Evolutionary conservation across 2,888 invertebrate species (phyloP).

Genomic region (Protophormia terraenovae): DNA sequence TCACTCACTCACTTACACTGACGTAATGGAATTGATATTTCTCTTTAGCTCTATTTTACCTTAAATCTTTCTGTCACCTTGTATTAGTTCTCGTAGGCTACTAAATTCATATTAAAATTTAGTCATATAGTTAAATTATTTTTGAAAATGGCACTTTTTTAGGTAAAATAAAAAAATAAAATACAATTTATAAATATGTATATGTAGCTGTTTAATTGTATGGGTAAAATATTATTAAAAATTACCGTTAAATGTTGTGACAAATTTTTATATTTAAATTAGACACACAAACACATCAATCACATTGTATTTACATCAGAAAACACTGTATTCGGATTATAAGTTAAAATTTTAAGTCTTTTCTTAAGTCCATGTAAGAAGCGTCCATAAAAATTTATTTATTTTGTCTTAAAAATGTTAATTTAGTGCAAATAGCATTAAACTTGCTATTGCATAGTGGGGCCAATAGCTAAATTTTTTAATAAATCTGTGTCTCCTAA

Average conservation of each 20-base stretch:
- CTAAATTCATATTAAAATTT: background rate
- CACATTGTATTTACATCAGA: too few species aligned
- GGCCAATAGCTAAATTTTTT: too few species aligned
- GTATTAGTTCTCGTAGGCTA: background rate
- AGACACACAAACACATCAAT: background rate
- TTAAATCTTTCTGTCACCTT: background rate
- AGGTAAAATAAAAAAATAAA: background rate
- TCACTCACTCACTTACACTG: constrained; percentile 29
- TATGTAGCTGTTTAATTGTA: background rate
- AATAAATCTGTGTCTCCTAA: too few species aligned
- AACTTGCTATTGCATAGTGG: too few species aligned
- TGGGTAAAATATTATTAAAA: constrained; percentile 15
- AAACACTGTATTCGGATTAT: too few species aligned
- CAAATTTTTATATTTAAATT: constrained; percentile 14
- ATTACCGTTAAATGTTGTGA: constrained; percentile 41
- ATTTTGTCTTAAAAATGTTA: background rate
- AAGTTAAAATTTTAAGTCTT: background rate
- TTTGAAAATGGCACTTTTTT: constrained; percentile 40
- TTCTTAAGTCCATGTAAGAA: constrained; percentile 4
- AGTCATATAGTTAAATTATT: constrained; percentile 36
- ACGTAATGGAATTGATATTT: constrained; percentile 68
- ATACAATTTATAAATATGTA: constrained; percentile 5
- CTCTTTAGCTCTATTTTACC: background rate
- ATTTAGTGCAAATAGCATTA: too few species aligned
- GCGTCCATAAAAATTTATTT: background rate